phyloP scores from a whole-genome alignment of 2,113 vertebrate species.

The Vidua macroura region DNA sequence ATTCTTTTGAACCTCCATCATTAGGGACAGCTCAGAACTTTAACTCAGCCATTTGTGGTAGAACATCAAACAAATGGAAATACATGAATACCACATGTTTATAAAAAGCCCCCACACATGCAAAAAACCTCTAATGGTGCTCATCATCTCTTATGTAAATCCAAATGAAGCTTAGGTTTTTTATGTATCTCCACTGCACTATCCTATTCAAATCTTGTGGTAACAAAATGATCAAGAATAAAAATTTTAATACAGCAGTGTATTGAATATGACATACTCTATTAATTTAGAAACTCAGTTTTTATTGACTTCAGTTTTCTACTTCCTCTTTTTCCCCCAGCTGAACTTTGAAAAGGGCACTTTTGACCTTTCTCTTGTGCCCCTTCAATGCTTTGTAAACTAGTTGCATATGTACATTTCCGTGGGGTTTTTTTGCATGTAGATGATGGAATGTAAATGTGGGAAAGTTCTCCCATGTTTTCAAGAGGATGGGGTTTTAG shows the following conservation, averaged over 20 bases:
- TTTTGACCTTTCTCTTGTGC: not conserved
- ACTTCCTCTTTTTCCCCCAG: not conserved
- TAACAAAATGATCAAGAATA: not conserved
- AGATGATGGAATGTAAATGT: not conserved
- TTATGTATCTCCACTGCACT: not conserved
- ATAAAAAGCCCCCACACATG: not conserved
- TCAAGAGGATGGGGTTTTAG: not conserved
- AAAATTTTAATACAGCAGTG: not conserved
- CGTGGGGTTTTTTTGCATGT: not conserved
- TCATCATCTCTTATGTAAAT: not conserved
- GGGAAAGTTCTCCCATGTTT: not conserved
- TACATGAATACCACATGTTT: slow-evolving; percentile 18
- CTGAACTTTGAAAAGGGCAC: not conserved
- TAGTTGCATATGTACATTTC: not conserved
- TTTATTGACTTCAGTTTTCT: not conserved
- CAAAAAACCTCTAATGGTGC: not conserved
- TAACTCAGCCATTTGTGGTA: slow-evolving; percentile 17
- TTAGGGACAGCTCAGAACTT: slow-evolving; percentile 2
- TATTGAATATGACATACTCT: not conserved
- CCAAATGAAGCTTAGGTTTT: not conserved
- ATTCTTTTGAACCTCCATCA: slow-evolving; percentile 19
- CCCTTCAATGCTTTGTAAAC: not conserved
- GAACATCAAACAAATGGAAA: slow-evolving; percentile 38
- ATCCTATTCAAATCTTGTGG: not conserved
- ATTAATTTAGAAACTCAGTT: not conserved